A percentile compares a stretch with the other conserved stretches of the same genome.
These are phyloP conservation scores for Poeciliopsis retropinna DNA, from an alignment of 2,113 vertebrate genomes.

Conservation along the genomic window DNA sequence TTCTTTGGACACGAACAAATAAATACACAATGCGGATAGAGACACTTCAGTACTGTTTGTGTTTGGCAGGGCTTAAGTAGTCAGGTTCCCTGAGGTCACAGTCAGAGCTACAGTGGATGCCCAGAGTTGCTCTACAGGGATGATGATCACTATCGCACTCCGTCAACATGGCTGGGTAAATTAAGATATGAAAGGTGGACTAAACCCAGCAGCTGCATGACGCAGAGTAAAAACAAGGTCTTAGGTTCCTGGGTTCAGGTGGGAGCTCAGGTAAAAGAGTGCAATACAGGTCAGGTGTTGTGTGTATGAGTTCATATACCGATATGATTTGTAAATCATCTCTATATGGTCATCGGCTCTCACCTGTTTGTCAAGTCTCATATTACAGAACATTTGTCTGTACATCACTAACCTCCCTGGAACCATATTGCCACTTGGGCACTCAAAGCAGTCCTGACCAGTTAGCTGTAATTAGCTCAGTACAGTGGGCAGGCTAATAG, in stretches of 20 bases:
- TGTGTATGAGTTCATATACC: conserved; percentile 32
- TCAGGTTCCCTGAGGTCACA: conserved; percentile 50
- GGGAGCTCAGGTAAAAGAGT: conserved; percentile 32
- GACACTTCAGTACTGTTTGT: conserved; percentile 29
- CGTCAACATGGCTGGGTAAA: conserved; percentile 46
- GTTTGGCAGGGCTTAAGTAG: conserved; percentile 18
- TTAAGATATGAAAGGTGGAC: conserved; percentile 33
- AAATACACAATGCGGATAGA: not conserved
- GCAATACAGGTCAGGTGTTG: conserved; percentile 27
- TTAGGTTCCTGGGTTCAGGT: conserved; percentile 23
- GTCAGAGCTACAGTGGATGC: conserved; percentile 9
- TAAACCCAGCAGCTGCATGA: conserved; percentile 44
- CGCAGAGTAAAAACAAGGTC: conserved; percentile 30
- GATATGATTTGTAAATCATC: conserved; percentile 4
- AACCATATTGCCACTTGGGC: conserved; percentile 22
- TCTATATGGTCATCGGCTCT: conserved; percentile 26
- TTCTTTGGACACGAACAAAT: not conserved
- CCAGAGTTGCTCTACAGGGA: conserved; percentile 14
- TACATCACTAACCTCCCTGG: conserved; percentile 1
- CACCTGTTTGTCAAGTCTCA: conserved; percentile 24
- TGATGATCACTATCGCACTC: conserved; percentile 37
- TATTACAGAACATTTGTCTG: conserved; percentile 32
- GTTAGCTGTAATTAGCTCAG: conserved; percentile 59
- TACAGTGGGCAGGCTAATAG: conserved; percentile 29
- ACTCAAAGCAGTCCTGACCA: conserved; percentile 20